Conservation (phyloP, 1,140 invertebrate genomes). For the Magallana ariakensis region DNA sequence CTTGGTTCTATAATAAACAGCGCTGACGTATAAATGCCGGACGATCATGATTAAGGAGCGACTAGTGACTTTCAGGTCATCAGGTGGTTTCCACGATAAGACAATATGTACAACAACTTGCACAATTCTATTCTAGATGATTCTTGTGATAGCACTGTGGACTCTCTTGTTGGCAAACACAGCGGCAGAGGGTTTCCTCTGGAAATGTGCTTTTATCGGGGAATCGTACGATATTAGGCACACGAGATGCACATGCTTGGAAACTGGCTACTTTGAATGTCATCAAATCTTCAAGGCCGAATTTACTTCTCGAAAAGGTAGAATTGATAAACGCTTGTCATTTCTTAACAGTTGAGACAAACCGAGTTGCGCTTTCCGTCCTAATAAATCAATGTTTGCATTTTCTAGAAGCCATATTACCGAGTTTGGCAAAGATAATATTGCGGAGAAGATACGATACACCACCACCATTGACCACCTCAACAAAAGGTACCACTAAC, state of each 20-base stretch:
- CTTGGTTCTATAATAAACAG: no score
- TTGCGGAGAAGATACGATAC: slow-evolving; percentile 2
- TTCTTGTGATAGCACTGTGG: neutral
- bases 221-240: neutral
- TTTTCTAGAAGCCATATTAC: neutral
- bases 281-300: neutral
- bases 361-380: no score
- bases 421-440: neutral
- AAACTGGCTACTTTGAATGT: slow-evolving; percentile 12
- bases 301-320: slow-evolving; percentile 7
- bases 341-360: no score
- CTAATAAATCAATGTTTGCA: no score
- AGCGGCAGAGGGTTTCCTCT: neutral
- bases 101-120: neutral
- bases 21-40: no score
- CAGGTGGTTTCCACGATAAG: slow-evolving; percentile 8
- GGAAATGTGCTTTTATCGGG: neutral
- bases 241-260: neutral
- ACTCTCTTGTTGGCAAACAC: neutral
- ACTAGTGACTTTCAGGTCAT: neutral
- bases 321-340: no score
- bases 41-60: slow-evolving; percentile 19
- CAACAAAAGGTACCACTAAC: slow-evolving; percentile 13
- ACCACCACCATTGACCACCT: slow-evolving; percentile 9
- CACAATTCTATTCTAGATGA: slow-evolving; percentile 30